Base-by-base conservation (phyloP, 2,113 vertebrate genomes). In the Oxyruncus cristatus region DNA sequence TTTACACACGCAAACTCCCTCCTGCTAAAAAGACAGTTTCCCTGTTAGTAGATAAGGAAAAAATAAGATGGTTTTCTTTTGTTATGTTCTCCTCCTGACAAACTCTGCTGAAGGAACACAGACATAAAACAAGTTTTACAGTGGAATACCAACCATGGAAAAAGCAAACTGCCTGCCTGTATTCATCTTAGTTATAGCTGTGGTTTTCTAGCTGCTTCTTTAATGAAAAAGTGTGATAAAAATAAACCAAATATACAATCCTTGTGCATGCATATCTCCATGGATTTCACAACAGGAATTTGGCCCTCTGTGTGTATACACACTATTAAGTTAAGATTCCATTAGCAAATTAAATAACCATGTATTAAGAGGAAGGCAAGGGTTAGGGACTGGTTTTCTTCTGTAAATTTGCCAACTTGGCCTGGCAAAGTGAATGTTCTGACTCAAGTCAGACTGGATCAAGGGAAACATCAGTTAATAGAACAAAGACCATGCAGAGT, bases 291-390 rank as follows among this genome's bases (percentile, higher is more conserved):
- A 80, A 68, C 55, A 93, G 92, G 91, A 93, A 89, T 96, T 84
- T 75, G 75, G 86, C 61, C 72, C 41, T 80, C 65, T 80, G 15
- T 90, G 55, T 76, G 39, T 92, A 66, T 93, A 85, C 77, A 55
- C 71, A 55, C 55, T 79, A 86, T 92, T 95, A 82, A 89, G 65
- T 79, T 94, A 66, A 8, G 9, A 85, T 93, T 96, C 88, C 85
- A 93, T 97, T 96, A 97, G 85, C 59, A 94, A 96, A 92, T 96
- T 92, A 96, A 97, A 96, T 92, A 96, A 71, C 56, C 42, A 33
- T 41, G 4, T 63, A 88, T 92, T 93, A 80, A 90, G 91, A 78
- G 0, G 47, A 91, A 89, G 37, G 44, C 73, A 92, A 67, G 73
- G 86, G 11, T 67, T 80, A 78, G 44, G 52, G 72, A 75, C 79